These are phyloP conservation scores for Diplodus puntazzo DNA, from an alignment of 2,797 vertebrate genomes.

Conservation along the genomic window DNA sequence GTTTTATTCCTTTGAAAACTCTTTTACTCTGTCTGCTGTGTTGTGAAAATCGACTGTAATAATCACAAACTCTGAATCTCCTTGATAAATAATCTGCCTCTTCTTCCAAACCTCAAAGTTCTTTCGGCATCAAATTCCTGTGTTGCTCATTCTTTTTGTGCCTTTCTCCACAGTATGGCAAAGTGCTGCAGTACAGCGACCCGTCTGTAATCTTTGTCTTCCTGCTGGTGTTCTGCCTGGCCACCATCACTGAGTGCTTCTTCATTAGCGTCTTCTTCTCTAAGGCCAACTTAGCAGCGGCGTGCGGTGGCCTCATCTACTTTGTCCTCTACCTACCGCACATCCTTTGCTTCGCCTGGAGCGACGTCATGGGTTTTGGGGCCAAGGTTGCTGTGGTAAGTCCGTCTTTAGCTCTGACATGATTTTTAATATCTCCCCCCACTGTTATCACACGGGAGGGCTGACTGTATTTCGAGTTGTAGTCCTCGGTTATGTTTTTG, in stretches of 20 bases:
- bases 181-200: constrained; percentile 96
- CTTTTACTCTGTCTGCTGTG: constrained; percentile 58
- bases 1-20: not conserved
- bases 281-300: constrained; percentile 95
- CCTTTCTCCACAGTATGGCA: constrained; percentile 87
- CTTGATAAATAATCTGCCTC: not conserved
- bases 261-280: constrained; percentile 98
- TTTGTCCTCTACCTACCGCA: constrained; percentile 97
- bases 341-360: constrained; percentile 94
- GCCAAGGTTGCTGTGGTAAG: constrained; percentile 93
- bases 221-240: constrained; percentile 91
- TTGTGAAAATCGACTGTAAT: constrained; percentile 47
- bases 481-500: constrained; percentile 31
- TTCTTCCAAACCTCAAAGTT: not conserved
- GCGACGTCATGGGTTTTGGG: constrained; percentile 90
- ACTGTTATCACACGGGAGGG: constrained; percentile 30
- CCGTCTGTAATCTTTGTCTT: constrained; percentile 96
- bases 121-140: not conserved
- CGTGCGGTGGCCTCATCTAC: constrained; percentile 97
- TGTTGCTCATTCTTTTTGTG: not conserved
- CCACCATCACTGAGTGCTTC: constrained; percentile 96
- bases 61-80: constrained; percentile 50
- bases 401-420: constrained; percentile 47
- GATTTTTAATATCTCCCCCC: constrained; percentile 44
- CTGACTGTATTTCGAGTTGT: constrained; percentile 22